Percentiles rank a stretch among this genome's conserved stretches.
Conservation (phyloP, 2,797 vertebrate species). For the Pelochelys cantorii region DNA sequence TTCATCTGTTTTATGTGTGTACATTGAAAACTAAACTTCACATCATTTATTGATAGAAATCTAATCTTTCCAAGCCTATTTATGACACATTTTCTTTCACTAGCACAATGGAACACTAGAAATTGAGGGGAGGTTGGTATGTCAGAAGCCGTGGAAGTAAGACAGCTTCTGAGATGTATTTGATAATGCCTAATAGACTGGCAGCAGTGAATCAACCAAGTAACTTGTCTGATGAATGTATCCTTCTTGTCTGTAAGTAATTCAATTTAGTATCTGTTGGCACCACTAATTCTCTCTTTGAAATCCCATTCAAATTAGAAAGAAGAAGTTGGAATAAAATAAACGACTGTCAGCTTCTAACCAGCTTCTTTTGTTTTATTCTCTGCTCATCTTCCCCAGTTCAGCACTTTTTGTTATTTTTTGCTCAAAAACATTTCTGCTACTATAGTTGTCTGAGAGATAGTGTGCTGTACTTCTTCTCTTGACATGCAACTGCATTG, state of each 20-base stretch:
- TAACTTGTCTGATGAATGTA: background rate
- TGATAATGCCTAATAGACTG: constrained; percentile 12
- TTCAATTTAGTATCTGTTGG: constrained; percentile 19
- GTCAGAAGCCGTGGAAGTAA: background rate
- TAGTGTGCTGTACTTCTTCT: background rate
- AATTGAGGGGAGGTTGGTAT: background rate
- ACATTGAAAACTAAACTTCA: background rate
- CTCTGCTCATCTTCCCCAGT: background rate
- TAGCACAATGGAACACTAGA: background rate
- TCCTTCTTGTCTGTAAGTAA: background rate
- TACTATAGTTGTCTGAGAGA: constrained; percentile 6
- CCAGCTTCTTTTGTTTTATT: background rate
- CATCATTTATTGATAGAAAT: background rate
- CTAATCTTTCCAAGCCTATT: background rate
- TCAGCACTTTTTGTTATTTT: background rate
- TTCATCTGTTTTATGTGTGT: background rate
- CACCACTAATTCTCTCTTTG: background rate
- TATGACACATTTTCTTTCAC: background rate
- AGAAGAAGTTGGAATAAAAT: background rate
- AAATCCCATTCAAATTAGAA: constrained; percentile 20
- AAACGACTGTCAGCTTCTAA: background rate
- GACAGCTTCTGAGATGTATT: background rate
- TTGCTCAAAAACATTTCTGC: constrained; percentile 5
- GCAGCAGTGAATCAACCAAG: background rate
- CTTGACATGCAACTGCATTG: background rate